These are phyloP conservation scores for Talpa occidentalis DNA, from an alignment of 2,113 vertebrate genomes.

Conservation along the genomic window DNA sequence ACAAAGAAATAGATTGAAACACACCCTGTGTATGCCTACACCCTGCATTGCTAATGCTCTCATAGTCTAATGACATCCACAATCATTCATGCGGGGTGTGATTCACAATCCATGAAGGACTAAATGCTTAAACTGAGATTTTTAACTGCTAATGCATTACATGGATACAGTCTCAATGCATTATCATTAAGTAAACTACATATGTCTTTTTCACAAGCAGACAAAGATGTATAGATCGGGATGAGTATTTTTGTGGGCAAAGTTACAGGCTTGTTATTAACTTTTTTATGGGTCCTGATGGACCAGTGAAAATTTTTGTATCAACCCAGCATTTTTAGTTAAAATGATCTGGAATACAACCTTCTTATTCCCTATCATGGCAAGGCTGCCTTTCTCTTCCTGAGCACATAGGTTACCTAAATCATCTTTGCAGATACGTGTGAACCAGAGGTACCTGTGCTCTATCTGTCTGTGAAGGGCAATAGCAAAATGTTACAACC, in stretches of 20 bases:
- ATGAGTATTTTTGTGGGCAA: background rate
- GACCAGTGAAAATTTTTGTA: background rate
- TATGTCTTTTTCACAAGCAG: background rate
- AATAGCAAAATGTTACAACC: conserved; percentile 73
- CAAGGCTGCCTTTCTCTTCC: background rate
- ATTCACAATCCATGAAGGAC: background rate
- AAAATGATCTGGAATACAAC: conserved; percentile 13
- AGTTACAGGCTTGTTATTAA: background rate
- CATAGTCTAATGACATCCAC: background rate
- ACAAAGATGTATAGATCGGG: background rate
- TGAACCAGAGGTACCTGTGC: conserved; percentile 21
- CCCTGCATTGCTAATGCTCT: background rate
- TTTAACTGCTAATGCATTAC: conserved; percentile 35
- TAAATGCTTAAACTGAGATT: conserved; percentile 36
- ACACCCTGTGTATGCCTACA: background rate
- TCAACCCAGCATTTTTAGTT: background rate
- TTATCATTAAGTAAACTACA: conserved; percentile 44
- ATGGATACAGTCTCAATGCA: background rate
- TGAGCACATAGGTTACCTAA: conserved; percentile 28
- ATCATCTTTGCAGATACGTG: conserved; percentile 58
- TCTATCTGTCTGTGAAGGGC: conserved; percentile 71
- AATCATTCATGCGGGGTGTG: background rate
- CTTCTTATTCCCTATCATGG: background rate
- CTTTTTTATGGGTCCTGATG: background rate
- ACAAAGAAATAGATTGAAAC: conserved; percentile 5